These are phyloP conservation scores for Cheilosia pagana DNA, from an alignment of 2,888 invertebrate species.

Conservation along the genomic window DNA sequence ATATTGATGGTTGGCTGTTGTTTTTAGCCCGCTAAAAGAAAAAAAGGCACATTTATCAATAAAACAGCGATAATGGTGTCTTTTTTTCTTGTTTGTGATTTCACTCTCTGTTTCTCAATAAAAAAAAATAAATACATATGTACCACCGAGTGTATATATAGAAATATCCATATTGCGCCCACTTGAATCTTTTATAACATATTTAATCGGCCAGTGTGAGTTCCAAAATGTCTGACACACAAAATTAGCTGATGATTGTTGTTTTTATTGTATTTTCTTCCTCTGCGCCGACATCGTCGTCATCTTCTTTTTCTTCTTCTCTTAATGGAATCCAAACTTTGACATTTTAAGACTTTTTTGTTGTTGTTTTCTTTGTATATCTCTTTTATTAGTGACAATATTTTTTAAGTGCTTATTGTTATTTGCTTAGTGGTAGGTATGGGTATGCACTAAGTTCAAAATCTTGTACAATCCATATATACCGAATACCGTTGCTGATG, in stretches of 20 bases:
- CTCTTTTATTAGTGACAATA: conserved; percentile 29
- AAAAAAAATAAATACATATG: conserved; percentile 54
- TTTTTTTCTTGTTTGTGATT: conserved; percentile 65
- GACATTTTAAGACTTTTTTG: conserved; percentile 35
- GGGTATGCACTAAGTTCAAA: conserved; percentile 43
- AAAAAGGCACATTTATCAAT: conserved; percentile 50
- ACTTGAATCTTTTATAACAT: conserved; percentile 66
- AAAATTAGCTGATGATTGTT: conserved; percentile 69
- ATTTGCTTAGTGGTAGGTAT: conserved; percentile 33
- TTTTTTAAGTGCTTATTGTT: conserved; percentile 56
- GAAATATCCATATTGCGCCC: conserved; percentile 67
- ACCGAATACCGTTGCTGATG: conserved; percentile 15
- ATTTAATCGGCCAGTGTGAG: conserved; percentile 40
- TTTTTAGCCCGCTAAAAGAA: conserved; percentile 42
- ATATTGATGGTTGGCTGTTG: conserved; percentile 70
- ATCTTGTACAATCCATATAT: conserved; percentile 26
- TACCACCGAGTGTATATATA: background rate
- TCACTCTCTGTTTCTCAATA: conserved; percentile 70
- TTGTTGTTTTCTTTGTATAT: background rate
- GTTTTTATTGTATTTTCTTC: conserved; percentile 40
- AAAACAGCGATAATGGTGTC: conserved; percentile 65
- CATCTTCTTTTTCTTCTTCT: conserved; percentile 15
- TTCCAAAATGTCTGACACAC: conserved; percentile 68
- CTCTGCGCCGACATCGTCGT: background rate
- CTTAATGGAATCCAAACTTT: conserved; percentile 45